Percentiles rank a stretch among this genome's conserved stretches.
Conservation (phyloP, 23 tunicate species). For the Halocynthia roretzi region DNA sequence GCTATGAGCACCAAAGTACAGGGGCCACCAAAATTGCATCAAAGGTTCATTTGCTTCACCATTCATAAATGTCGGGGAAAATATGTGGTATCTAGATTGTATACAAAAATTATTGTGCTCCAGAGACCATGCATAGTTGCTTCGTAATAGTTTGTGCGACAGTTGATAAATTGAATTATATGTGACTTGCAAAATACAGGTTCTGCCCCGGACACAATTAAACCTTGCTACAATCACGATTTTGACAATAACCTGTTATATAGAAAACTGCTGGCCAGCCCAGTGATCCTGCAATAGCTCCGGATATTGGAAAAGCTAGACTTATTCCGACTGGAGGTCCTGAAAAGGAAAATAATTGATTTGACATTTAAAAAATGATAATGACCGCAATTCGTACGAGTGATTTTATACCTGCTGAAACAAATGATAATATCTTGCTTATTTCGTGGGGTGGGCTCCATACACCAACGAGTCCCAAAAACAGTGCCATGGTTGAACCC, state of each 20-base stretch:
- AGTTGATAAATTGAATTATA: no score
- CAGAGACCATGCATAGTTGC: no score
- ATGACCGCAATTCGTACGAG: background rate
- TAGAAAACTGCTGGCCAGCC: constrained; percentile 4
- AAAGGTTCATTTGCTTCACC: no score
- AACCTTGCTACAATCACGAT: background rate
- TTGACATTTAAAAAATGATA: background rate
- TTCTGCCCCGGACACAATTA: no score
- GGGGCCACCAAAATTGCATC: no score
- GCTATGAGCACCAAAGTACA: no score
- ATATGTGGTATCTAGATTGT: no score
- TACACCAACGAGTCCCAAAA: constrained; percentile 2
- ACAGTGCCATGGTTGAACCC: background rate
- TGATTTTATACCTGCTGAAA: constrained; percentile 1
- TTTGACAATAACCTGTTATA: background rate
- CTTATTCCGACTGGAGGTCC: background rate
- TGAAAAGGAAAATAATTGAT: background rate
- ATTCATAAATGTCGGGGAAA: no score
- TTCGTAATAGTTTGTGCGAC: no score
- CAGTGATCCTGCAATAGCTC: constrained; percentile 1
- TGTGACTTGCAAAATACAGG: no score
- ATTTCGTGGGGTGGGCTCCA: constrained; percentile 3
- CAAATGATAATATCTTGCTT: background rate
- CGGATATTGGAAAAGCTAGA: background rate
- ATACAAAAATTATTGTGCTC: no score